These are phyloP conservation scores for Anthophora plumipes DNA, from an alignment of 2,888 invertebrate species.

Conservation along the genomic window DNA sequence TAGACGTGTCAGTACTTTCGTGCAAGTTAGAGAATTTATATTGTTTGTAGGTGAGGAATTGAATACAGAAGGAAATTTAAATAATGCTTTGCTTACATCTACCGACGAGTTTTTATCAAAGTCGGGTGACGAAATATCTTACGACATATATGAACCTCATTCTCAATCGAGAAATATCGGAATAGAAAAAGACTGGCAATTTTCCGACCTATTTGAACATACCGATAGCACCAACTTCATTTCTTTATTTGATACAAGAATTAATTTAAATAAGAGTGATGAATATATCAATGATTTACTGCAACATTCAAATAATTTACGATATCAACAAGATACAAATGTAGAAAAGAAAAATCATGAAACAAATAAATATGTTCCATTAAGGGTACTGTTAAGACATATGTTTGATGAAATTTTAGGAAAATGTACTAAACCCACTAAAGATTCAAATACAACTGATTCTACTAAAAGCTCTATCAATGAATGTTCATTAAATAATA, in stretches of 20 bases:
- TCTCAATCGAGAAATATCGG: too few relatives aligned
- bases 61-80: not conserved
- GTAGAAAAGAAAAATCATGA: not conserved
- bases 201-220: not conserved
- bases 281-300: not conserved
- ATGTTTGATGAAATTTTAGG: conserved; percentile 18
- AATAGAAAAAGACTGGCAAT: not conserved
- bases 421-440: not conserved
- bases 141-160: too few relatives aligned
- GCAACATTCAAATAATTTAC: not conserved
- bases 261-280: not conserved
- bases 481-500: not conserved
- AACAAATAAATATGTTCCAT: not conserved
- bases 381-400: not conserved
- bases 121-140: not conserved
- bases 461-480: not conserved
- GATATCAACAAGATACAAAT: not conserved
- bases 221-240: not conserved
- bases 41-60: not conserved
- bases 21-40: not conserved
- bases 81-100: not conserved
- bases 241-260: not conserved
- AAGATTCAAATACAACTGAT: not conserved
- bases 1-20: too few relatives aligned
- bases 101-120: not conserved